Percentiles rank a stretch among this genome's conserved stretches.
Conservation (phyloP, 2,888 invertebrate genomes). For the Tupiocoris notatus region DNA sequence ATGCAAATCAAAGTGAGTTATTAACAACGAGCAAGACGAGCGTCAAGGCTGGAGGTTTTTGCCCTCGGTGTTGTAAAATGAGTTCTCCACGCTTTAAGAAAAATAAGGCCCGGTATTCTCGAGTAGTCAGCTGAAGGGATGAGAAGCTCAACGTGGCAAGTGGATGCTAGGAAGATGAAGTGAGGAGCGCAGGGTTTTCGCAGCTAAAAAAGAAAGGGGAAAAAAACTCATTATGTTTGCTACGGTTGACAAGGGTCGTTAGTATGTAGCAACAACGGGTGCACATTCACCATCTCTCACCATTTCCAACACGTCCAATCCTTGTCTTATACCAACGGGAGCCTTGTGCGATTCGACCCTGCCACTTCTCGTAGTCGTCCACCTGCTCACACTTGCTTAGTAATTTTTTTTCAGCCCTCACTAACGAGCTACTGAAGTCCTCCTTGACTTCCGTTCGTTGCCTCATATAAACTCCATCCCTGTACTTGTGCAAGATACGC, state of each 20-base stretch:
- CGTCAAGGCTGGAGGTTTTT: no score
- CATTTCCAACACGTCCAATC: neutral
- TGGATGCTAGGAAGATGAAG: neutral
- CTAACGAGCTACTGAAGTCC: conserved; percentile 29
- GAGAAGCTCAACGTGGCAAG: neutral
- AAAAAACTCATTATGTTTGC: conserved; percentile 27
- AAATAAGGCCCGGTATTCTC: neutral
- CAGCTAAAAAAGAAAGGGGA: neutral
- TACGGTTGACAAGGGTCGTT: conserved; percentile 27
- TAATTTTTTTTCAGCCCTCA: neutral
- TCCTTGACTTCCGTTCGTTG: no score
- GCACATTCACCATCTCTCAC: conserved; percentile 21
- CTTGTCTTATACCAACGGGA: neutral
- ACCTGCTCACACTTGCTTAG: neutral
- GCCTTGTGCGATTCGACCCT: neutral
- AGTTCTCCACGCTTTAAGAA: no score
- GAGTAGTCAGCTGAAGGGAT: neutral
- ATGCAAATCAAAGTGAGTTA: no score
- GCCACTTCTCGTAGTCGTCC: neutral
- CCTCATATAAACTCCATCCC: no score
- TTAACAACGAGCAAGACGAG: no score
- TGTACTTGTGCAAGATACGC: no score
- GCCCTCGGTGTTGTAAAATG: no score
- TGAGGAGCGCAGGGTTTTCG: neutral
- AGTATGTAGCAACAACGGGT: conserved; percentile 29